Evolutionary conservation across 2,113 vertebrate genomes (phyloP), one percentile per base, ranked within the genome.

Genomic region (Chlamydotis undulata): DNA sequence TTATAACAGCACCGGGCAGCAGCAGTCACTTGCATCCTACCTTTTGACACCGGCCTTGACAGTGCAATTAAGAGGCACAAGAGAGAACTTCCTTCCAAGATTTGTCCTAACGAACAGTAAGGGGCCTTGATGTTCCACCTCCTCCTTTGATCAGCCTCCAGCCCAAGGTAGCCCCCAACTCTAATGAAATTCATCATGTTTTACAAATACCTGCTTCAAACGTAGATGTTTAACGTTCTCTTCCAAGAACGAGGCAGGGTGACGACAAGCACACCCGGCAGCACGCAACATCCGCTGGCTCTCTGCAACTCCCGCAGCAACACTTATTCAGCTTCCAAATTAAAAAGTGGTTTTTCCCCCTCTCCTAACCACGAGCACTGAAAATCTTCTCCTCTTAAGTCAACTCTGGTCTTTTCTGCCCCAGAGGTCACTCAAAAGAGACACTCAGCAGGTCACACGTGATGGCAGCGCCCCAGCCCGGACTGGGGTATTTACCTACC

Each of bases 1-100:
- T 97, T 96, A 82, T 80, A 90, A 83, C 19, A 93, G 81, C 87
- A 77, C 85, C 93, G 91, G 93, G 89, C 89, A 93, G 88, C 88
- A 75, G 90, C 90, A 93, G 79, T 74, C 92, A 53, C 84, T 96
- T 35, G 68, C 91, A 95, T 79, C 77, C 85, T 90, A 80, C 71
- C 88, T 86, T 80, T 56, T 87, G 94, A 33, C 55, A 39, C 74
- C 1, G 15, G 88, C 80, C 77, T 95, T 90, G 82, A 92, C 37
- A 78, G 87, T 37, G 31, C 88, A 90, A 90, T 95, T 90, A 90
- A 57, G 49, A 90, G 53, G 83, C 80, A 83, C 67, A 55, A 77
- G 71, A 76, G 52, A 85, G 52, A 83, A 71, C 26, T 64, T 49
- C 63, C 73, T 53, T 68, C 64, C 24, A 53, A 41, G 49, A 64